These are phyloP conservation scores for Scaptomyza pallida DNA, from an alignment of 1,140 invertebrate genomes.

Conservation along the genomic window DNA sequence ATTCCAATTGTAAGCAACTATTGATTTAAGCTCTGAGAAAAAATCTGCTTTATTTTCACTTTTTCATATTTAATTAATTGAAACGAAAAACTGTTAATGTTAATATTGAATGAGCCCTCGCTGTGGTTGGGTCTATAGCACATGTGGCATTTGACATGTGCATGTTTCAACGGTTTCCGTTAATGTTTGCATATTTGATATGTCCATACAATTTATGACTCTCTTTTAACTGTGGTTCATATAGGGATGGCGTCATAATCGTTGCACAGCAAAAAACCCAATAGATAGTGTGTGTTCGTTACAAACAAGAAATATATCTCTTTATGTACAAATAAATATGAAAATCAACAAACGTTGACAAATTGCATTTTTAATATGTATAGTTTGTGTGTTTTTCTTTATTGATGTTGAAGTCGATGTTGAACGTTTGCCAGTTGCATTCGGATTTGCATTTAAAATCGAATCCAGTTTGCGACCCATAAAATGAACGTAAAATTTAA, in stretches of 20 bases:
- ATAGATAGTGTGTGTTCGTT: neutral
- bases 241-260: conserved; percentile 34
- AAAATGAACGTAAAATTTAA: conserved; percentile 29
- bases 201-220: conserved; percentile 28
- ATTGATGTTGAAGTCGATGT: conserved; percentile 23
- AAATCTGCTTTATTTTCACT: too few species aligned
- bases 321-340: too few species aligned
- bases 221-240: conserved; percentile 20
- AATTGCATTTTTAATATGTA: conserved; percentile 52
- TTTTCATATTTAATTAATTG: neutral
- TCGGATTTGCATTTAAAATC: conserved; percentile 26
- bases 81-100: neutral
- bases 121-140: neutral
- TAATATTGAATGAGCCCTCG: conserved; percentile 5
- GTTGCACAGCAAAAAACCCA: neutral
- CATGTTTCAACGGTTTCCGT: conserved; percentile 43
- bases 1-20: neutral
- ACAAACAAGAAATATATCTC: neutral
- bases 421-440: neutral
- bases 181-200: conserved; percentile 41
- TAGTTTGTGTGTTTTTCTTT: conserved; percentile 7
- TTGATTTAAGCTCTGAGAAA: neutral
- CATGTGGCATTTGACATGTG: conserved; percentile 33
- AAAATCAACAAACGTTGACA: conserved; percentile 39
- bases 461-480: neutral